phyloP scores from a whole-genome alignment of 30 jellyfish, hydroid and myxozoan genomes.

The Catostylus mosaicus region DNA sequence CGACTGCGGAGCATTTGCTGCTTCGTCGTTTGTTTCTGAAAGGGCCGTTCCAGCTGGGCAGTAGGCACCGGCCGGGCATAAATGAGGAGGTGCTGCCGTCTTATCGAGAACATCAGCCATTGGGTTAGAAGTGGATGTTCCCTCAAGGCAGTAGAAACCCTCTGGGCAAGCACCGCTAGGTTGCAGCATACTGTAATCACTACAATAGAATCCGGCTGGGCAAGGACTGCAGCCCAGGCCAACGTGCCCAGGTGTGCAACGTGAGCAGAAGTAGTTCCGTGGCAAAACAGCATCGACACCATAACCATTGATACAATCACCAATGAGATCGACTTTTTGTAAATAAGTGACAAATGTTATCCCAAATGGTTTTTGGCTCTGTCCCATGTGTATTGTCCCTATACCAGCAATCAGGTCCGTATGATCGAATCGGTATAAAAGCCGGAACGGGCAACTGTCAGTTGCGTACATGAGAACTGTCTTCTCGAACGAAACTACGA shows the following conservation, averaged over 20 bases:
- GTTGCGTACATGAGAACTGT: slow-evolving; percentile 98
- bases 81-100: slow-evolving; percentile 98
- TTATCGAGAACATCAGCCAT: slow-evolving; percentile 97
- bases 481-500: slow-evolving; percentile 94
- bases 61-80: slow-evolving; percentile 99
- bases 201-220: slow-evolving; percentile 98
- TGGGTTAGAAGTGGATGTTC: slow-evolving; percentile 98
- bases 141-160: slow-evolving; percentile 96
- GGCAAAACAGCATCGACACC: slow-evolving; percentile 99
- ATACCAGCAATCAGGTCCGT: slow-evolving; percentile 96
- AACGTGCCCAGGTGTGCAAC: slow-evolving; percentile 99
- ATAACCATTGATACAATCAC: slow-evolving; percentile 98
- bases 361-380: slow-evolving; percentile 89
- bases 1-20: slow-evolving; percentile 98
- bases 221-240: slow-evolving; percentile 99
- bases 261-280: slow-evolving; percentile 88
- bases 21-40: slow-evolving; percentile 86
- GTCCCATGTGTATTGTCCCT: slow-evolving; percentile 96
- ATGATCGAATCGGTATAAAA: slow-evolving; percentile 91
- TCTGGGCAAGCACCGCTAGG: slow-evolving; percentile 99
- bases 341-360: slow-evolving; percentile 93
- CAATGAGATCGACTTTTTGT: slow-evolving; percentile 96
- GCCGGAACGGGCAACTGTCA: slow-evolving; percentile 96
- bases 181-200: slow-evolving; percentile 99
- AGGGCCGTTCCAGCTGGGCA: slow-evolving; percentile 99